These are phyloP conservation scores for Dysdera silvatica DNA, from an alignment of 1,140 invertebrate species.

Conservation along the genomic window DNA sequence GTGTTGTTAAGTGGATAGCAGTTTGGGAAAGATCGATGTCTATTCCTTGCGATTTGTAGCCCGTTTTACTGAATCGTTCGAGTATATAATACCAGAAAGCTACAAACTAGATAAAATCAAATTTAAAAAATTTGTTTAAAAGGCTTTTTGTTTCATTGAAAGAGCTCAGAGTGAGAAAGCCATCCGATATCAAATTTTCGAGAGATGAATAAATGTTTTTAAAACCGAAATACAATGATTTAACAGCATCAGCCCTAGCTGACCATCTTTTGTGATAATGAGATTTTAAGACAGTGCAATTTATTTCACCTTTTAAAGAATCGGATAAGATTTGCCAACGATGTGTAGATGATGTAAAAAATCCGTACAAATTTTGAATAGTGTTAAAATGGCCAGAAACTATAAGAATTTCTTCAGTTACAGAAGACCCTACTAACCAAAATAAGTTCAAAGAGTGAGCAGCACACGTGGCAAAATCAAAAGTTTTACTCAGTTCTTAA, in stretches of 20 bases:
- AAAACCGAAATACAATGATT: neutral
- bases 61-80: no score
- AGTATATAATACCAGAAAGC: no score
- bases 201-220: neutral
- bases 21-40: no score
- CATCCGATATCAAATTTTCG: neutral
- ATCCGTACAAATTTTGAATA: neutral
- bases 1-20: no score
- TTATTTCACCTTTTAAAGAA: neutral
- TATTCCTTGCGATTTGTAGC: no score
- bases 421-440: neutral
- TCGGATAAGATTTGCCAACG: neutral
- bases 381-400: neutral
- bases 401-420: neutral
- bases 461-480: no score
- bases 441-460: neutral
- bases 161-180: neutral
- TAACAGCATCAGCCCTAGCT: neutral
- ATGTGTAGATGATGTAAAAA: neutral
- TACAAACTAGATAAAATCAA: no score
- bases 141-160: conserved; percentile 1
- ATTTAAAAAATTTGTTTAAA: neutral
- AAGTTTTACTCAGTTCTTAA: neutral
- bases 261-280: conserved; percentile 4
- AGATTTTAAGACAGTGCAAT: no score